Conservation (phyloP, 2,888 invertebrate genomes). For the Melinaea marsaeus region DNA sequence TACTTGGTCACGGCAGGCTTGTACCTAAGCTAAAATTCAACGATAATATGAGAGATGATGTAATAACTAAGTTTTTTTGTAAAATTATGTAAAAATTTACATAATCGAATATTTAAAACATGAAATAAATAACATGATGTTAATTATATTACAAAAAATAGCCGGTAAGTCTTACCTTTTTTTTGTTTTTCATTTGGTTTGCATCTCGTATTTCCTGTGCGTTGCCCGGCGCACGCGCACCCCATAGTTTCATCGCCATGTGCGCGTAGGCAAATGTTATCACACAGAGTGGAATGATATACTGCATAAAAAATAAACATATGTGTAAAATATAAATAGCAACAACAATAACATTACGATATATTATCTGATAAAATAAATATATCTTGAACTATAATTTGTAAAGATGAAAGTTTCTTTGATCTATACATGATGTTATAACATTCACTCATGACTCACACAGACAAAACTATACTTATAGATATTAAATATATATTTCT, state of each 20-base stretch:
- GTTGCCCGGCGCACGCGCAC: constrained; percentile 87
- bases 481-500: not conserved
- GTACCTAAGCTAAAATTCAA: too few species aligned
- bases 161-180: constrained; percentile 79
- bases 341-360: not conserved
- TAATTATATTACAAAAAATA: not conserved
- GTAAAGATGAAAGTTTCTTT: too few species aligned
- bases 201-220: constrained; percentile 87
- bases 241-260: constrained; percentile 89
- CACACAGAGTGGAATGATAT: constrained; percentile 87
- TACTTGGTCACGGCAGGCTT: not conserved
- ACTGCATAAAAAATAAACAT: constrained; percentile 61
- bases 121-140: not conserved
- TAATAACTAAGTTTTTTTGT: too few species aligned
- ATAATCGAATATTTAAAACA: not conserved
- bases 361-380: too few species aligned
- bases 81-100: too few species aligned
- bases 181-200: constrained; percentile 88
- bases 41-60: too few species aligned
- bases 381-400: too few species aligned
- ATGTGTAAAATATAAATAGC: not conserved
- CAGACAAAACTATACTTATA: too few species aligned
- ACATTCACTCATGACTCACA: too few species aligned
- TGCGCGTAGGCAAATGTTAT: constrained; percentile 89
- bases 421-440: too few species aligned